Percentiles rank a stretch among this genome's conserved stretches.
Evolutionary conservation across 1,140 invertebrate genomes (phyloP).

Genomic region (Chironomus tepperi): DNA sequence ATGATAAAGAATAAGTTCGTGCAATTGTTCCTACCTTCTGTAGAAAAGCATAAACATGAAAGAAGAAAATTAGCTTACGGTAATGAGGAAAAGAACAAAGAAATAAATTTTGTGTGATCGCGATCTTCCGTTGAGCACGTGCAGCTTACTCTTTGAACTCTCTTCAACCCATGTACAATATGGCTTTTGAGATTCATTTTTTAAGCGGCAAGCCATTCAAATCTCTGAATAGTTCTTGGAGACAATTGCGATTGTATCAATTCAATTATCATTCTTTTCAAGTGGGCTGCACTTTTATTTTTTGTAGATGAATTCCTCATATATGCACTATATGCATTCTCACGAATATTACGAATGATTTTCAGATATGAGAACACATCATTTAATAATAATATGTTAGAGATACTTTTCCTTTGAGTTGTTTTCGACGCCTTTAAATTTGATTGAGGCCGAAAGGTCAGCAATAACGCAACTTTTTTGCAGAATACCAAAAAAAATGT

Average conservation of each 20-base stretch:
- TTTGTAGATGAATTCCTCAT: neutral
- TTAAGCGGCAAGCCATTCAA: neutral
- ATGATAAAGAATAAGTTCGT: neutral
- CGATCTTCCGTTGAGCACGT: neutral
- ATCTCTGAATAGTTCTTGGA: no score
- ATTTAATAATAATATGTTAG: neutral
- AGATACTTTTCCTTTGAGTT: neutral
- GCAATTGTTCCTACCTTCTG: neutral
- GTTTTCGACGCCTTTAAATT: conserved; percentile 5
- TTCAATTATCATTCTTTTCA: neutral
- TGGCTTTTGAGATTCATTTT: neutral
- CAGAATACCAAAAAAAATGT: neutral
- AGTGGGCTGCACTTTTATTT: neutral
- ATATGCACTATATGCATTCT: neutral
- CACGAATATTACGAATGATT: neutral
- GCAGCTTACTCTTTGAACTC: neutral
- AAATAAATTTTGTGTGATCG: conserved; percentile 12
- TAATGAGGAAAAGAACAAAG: conserved; percentile 1
- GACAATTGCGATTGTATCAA: neutral
- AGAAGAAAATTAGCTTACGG: neutral
- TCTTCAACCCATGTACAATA: neutral
- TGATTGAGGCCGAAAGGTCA: neutral
- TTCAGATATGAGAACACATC: neutral
- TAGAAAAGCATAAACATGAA: neutral
- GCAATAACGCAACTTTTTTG: neutral